Base-by-base conservation (phyloP, 2,888 invertebrate species). In the Microctonus brassicae region DNA sequence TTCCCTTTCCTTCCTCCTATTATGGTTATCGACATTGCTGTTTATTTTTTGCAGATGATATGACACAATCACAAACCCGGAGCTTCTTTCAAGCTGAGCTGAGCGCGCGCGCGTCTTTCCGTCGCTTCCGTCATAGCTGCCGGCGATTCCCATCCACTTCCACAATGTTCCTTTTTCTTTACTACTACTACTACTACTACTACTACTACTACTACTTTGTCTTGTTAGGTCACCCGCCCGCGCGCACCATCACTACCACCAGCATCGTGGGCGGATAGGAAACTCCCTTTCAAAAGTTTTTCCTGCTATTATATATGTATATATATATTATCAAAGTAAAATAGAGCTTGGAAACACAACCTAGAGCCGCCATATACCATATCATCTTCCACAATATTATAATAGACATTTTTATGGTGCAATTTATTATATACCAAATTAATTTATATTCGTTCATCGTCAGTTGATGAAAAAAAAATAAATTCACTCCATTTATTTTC, bases 1-100 rank as follows among this genome's bases (percentile, higher is more conserved):
- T 53, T 17, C 62, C 22, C 69, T 64, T 72, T 69, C 64, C 61
- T 17, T 57, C 22, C 66, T 64, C 69, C 67, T 62, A 75, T 76
- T 69, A 69, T 72, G 55, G 65, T 76, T 72, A 74, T 73, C 75
- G 69, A 75, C 69, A 72, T 74, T 57, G 71, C 71, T 68, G 70
- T 73, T 75, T 73, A 69, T 70, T 70, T 36, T 61, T 72, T 73
- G 72, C 73, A 65, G 61, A 68, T 67, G 68, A 75, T 73, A 61
- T 66, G 47, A 55, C 57, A 70, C 61, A 71, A 71, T 42, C 52
- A 60, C 61, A 58, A 66, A 57, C 61, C 20, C 55, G 57, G 53
- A n/a, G 52, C 36, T 66, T 24, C 52, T 65, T 70, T 70, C 36
- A 17, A 65, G 57, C 39, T 6, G 60, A 10, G 52, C 52, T 17